A percentile compares a stretch with the other conserved stretches of the same genome.
Conservation (phyloP, 2,113 vertebrate species). For the Oenanthe melanoleuca region DNA sequence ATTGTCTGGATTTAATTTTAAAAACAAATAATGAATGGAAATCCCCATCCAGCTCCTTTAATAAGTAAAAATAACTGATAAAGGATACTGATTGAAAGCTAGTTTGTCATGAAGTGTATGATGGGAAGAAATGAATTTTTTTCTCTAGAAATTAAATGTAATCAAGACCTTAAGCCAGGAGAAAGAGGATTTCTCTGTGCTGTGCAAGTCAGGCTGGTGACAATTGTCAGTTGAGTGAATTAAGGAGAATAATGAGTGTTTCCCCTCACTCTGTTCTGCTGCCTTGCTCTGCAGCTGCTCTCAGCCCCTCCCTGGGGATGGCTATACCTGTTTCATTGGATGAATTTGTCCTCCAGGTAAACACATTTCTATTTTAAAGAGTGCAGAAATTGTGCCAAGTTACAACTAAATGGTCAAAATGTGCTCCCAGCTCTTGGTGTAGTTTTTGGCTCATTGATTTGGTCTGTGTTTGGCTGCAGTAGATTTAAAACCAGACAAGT, state of each 20-base stretch:
- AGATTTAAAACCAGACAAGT: background rate
- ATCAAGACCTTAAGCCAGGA: background rate
- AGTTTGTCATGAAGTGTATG: background rate
- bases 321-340: background rate
- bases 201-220: background rate
- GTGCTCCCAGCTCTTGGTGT: background rate
- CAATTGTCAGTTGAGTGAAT: background rate
- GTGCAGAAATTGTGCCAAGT: background rate
- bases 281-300: background rate
- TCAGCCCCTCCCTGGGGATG: background rate
- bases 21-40: background rate
- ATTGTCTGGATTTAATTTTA: background rate
- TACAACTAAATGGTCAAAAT: background rate
- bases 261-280: background rate
- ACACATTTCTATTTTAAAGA: background rate
- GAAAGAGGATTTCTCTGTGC: background rate
- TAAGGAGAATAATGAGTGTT: background rate
- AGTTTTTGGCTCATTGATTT: constrained; percentile 3
- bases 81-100: background rate
- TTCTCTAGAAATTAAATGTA: background rate
- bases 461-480: background rate
- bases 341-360: background rate
- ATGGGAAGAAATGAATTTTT: background rate
- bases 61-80: background rate
- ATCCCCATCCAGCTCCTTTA: background rate